A percentile compares a stretch with the other conserved stretches of the same genome.
Evolutionary conservation across 1,140 invertebrate species (phyloP).

Genomic region (Euwallacea similis): DNA sequence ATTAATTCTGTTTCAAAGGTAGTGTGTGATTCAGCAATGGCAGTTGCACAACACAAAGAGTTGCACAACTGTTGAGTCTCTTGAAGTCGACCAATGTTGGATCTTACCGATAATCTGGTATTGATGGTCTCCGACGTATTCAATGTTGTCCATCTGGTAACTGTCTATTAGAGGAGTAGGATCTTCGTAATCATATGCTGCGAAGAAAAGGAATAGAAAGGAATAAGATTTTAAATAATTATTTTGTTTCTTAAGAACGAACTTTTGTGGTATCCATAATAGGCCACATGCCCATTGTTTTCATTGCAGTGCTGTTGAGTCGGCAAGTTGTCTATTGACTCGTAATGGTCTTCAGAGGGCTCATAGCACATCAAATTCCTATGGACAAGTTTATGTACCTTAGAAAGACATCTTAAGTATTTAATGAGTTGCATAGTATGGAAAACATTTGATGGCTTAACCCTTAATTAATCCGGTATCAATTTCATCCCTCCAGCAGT

Average conservation of each 20-base stretch:
- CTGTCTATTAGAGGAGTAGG: constrained; percentile 72
- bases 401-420: too few species aligned
- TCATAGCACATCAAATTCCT: constrained; percentile 54
- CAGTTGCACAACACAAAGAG: not conserved
- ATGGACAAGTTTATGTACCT: not conserved
- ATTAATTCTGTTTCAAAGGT: too few species aligned
- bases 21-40: too few species aligned
- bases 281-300: constrained; percentile 26
- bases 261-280: constrained; percentile 48
- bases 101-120: constrained; percentile 40
- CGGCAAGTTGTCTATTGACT: constrained; percentile 64
- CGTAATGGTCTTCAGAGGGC: constrained; percentile 72
- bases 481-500: too few species aligned
- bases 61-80: not conserved
- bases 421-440: too few species aligned
- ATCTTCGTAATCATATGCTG: constrained; percentile 75
- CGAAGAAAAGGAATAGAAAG: constrained; percentile 67
- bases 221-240: too few species aligned
- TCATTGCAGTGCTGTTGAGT: constrained; percentile 46
- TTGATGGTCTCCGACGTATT: constrained; percentile 36
- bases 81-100: not conserved
- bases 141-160: constrained; percentile 64
- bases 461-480: too few species aligned
- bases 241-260: constrained; percentile 50
- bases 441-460: too few species aligned